phyloP scores from a whole-genome alignment of 2,888 invertebrate species.

The Epinotia brunnichana region DNA sequence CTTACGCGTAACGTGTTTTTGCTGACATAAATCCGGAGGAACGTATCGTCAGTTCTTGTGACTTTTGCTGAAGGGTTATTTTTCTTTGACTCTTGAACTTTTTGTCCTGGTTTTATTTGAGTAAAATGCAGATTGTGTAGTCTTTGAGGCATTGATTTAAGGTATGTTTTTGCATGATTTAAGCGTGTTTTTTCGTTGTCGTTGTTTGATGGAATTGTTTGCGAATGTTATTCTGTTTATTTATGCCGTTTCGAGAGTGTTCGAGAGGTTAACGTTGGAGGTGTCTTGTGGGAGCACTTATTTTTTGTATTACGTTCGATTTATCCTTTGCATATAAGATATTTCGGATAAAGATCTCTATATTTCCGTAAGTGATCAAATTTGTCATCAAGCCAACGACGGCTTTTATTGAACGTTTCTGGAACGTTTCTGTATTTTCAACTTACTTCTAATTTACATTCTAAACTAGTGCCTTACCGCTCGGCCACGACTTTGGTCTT shows the following conservation, averaged over 20 bases:
- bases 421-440: too few species aligned
- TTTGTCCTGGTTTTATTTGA: background rate
- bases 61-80: conserved; percentile 24
- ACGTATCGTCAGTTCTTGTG: conserved; percentile 9
- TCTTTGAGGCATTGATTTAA: background rate
- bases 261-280: conserved; percentile 15
- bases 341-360: background rate
- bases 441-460: too few species aligned
- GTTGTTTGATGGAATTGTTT: conserved; percentile 25
- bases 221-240: conserved; percentile 27
- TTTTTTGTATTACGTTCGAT: conserved; percentile 1
- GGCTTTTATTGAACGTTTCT: too few species aligned
- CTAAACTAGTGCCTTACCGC: too few species aligned
- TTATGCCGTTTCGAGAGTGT: conserved; percentile 17
- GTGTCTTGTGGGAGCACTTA: conserved; percentile 15
- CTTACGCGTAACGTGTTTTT: conserved; percentile 7
- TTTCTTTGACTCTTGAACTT: conserved; percentile 23
- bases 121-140: background rate
- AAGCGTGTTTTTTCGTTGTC: background rate
- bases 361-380: too few species aligned
- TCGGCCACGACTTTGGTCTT: too few species aligned
- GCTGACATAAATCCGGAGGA: conserved; percentile 23
- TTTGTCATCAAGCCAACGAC: too few species aligned
- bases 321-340: background rate
- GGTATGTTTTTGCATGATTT: conserved; percentile 3